Evolutionary conservation across 2,113 vertebrate species (phyloP).

Genomic region (Ctenodactylus gundi): DNA sequence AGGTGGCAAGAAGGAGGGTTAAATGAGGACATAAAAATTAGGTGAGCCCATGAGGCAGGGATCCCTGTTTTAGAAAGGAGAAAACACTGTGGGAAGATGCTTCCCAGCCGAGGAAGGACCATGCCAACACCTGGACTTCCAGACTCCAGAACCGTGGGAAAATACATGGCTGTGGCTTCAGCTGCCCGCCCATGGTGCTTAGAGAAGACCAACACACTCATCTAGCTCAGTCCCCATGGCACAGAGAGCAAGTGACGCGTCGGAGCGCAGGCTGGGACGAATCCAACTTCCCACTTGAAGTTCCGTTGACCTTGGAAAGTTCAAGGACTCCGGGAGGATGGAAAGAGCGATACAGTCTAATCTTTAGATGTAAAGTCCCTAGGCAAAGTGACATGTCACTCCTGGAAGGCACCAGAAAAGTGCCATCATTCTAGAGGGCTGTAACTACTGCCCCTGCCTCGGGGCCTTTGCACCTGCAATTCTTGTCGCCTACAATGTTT

Average conservation of each 20-base stretch:
- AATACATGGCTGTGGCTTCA: fast-evolving
- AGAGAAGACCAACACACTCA: fast-evolving
- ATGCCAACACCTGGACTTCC: neutral
- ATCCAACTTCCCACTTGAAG: neutral
- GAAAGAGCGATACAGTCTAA: neutral
- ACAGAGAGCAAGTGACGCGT: neutral
- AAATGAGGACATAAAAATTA: neutral
- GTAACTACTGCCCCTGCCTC: neutral
- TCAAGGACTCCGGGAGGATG: neutral
- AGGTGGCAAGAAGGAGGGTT: no score
- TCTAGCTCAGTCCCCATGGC: neutral
- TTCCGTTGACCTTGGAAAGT: neutral
- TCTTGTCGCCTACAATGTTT: neutral
- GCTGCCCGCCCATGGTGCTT: no score
- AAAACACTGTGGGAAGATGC: fast-evolving
- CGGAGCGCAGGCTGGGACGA: neutral
- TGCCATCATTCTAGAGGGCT: neutral
- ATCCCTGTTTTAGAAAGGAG: neutral
- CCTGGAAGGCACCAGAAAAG: neutral
- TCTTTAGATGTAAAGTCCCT: neutral
- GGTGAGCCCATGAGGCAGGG: neutral
- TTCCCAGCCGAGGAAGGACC: neutral
- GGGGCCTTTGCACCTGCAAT: neutral
- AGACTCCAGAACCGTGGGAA: neutral
- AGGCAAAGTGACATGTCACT: neutral